Base-by-base conservation (phyloP, 2,888 invertebrate genomes). In the Cerastoderma edule region DNA sequence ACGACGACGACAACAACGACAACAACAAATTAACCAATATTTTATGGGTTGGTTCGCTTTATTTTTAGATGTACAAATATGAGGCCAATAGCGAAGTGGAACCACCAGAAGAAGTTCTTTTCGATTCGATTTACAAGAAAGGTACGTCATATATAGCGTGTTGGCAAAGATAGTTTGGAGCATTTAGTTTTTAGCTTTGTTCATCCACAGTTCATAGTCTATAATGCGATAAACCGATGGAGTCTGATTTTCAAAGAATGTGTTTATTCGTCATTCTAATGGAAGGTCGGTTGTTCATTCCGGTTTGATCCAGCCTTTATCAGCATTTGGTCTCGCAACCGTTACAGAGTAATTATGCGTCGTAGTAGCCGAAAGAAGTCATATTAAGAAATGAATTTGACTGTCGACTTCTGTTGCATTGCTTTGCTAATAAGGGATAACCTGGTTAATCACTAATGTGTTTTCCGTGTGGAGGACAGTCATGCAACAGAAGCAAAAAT, bases 81-180 rank as follows among this genome's bases (percentile, higher is more conserved):
- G 63, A 63, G 35, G 39, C 32, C 13, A 35, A 33, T n/a, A 63
- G 63, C n/a, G 35, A 35, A 35, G 63, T 35, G 24, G 35, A 53
- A 28, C 24, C 63, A 6, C 35, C n/a, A 4, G 39, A 33, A 16
- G 39, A 63, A n/a, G 39, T 63, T 33, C 35, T 39, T 24, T n/a
- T 63, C 1, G 39, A 35, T n/a, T 63, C 63, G 39, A 35, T 63
- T 28, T 63, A 63, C 63, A 63, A 63, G 32, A 63, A 63, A 63
- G 35, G 63, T 63, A 63, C 22, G 5, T 30, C 13, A 1, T 24
- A 10, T 56, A 10, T 19, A 24, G 28, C 4, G 8, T 56, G 19
- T 56, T 56, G n/a, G n/a, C n/a, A n/a, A n/a, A n/a, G n/a, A n/a
- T n/a, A n/a, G n/a, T n/a, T n/a, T n/a, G n/a, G n/a, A n/a, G n/a